These are phyloP conservation scores for Teleogryllus occipitalis DNA, from an alignment of 1,140 invertebrate species.

Conservation along the genomic window DNA sequence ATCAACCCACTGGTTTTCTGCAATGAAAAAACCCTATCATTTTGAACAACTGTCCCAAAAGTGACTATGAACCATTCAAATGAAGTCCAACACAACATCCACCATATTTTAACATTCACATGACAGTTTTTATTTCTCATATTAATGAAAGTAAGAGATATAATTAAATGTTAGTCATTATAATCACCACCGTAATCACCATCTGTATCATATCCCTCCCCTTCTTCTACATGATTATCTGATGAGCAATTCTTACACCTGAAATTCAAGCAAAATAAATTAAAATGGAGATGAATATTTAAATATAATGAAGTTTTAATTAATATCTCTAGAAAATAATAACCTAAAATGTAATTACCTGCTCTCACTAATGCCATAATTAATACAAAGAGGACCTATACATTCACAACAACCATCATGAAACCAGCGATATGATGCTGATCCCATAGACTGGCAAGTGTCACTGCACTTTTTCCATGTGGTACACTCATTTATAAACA, in stretches of 20 bases:
- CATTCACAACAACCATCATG: slow-evolving; percentile 94
- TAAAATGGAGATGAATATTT: not conserved
- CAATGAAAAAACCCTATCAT: too few relatives aligned
- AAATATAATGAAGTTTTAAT: not conserved
- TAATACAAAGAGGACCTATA: slow-evolving; percentile 78
- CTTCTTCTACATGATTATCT: not conserved
- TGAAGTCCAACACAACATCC: too few relatives aligned
- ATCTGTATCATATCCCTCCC: not conserved
- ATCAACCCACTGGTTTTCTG: too few relatives aligned
- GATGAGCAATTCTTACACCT: slow-evolving; percentile 1
- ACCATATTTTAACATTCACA: too few relatives aligned
- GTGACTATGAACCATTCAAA: too few relatives aligned
- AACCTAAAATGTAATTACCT: slow-evolving; percentile 35
- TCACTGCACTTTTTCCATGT: slow-evolving; percentile 78
- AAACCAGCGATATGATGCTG: slow-evolving; percentile 77
- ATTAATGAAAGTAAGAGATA: too few relatives aligned
- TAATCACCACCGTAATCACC: not conserved
- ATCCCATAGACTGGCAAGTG: slow-evolving; percentile 69
- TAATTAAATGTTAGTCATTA: not conserved
- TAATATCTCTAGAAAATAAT: not conserved
- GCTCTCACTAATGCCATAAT: slow-evolving; percentile 86
- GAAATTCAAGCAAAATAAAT: not conserved
- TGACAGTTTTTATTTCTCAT: too few relatives aligned
- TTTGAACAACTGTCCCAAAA: too few relatives aligned
- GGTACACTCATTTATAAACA: slow-evolving; percentile 84